These are phyloP conservation scores for Gonatopus flavifemur DNA, from an alignment of 1,140 invertebrate genomes.

Conservation along the genomic window DNA sequence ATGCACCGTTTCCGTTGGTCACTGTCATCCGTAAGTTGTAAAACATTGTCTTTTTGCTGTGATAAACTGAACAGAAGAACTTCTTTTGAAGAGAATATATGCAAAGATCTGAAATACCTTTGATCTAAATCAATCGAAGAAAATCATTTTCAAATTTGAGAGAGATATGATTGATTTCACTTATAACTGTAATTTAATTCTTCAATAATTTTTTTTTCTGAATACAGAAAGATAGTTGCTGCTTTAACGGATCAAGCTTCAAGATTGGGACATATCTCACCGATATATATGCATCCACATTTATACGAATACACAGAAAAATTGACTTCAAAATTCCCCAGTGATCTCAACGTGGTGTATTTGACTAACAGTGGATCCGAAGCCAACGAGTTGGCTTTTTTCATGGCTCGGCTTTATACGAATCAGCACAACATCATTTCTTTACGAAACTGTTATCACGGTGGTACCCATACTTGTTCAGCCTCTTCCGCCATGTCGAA, in stretches of 20 bases:
- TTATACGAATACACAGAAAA: conserved; percentile 89
- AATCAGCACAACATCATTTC: conserved; percentile 83
- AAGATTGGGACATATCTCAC: conserved; percentile 88
- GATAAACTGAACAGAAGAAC: not conserved
- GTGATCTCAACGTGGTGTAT: conserved; percentile 77
- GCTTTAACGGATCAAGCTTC: conserved; percentile 78
- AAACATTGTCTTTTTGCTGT: not conserved
- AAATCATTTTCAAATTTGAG: not conserved
- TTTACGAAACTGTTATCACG: conserved; percentile 87
- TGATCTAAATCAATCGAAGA: conserved; percentile 7
- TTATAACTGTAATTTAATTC: no score
- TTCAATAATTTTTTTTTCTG: no score
- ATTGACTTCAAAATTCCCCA: conserved; percentile 79
- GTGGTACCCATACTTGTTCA: conserved; percentile 80
- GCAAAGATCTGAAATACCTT: not conserved
- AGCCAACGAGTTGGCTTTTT: conserved; percentile 91
- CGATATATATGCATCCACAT: conserved; percentile 86
- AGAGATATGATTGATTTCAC: no score
- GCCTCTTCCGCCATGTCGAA: conserved; percentile 78
- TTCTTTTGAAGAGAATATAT: no score
- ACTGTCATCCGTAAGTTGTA: conserved; percentile 97
- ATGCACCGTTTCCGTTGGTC: conserved; percentile 95
- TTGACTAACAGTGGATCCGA: conserved; percentile 96
- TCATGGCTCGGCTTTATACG: conserved; percentile 84
- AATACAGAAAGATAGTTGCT: conserved; percentile 77